Conservation (phyloP, 2,797 vertebrate genomes). For the Erpetoichthys calabaricus region DNA sequence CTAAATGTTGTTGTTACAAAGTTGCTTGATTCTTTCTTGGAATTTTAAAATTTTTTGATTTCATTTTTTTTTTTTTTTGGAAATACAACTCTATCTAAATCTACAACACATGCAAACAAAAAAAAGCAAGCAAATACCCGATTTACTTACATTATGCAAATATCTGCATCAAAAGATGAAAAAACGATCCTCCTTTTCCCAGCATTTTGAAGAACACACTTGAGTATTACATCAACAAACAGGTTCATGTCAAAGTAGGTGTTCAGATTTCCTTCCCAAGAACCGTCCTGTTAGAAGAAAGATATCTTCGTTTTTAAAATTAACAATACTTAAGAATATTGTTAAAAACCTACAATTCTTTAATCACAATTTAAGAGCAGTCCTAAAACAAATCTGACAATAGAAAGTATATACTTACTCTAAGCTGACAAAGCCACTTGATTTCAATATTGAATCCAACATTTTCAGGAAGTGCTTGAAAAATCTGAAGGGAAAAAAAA, state of each 20-base stretch:
- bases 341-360: too few species aligned
- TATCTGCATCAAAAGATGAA: constrained; percentile 88
- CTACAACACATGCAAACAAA: too few species aligned
- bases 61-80: too few species aligned
- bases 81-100: too few species aligned
- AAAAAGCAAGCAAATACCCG: too few species aligned
- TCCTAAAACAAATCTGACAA: too few species aligned
- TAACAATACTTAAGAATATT: not conserved
- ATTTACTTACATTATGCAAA: constrained; percentile 84
- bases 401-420: constrained; percentile 39
- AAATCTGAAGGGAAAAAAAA: constrained; percentile 50
- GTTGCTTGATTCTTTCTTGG: too few species aligned
- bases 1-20: too few species aligned
- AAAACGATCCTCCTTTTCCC: constrained; percentile 78
- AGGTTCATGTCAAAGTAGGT: constrained; percentile 91
- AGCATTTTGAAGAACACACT: constrained; percentile 72
- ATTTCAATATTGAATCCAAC: constrained; percentile 95
- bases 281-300: constrained; percentile 58
- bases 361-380: too few species aligned
- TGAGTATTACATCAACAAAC: constrained; percentile 79
- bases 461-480: constrained; percentile 73
- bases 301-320: constrained; percentile 13
- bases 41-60: too few species aligned
- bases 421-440: constrained; percentile 90
- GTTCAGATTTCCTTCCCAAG: constrained; percentile 85